A percentile compares a stretch with the other conserved stretches of the same genome.
Evolutionary conservation across 2,797 vertebrate species (phyloP).

Genomic region (Lacerta viridis): DNA sequence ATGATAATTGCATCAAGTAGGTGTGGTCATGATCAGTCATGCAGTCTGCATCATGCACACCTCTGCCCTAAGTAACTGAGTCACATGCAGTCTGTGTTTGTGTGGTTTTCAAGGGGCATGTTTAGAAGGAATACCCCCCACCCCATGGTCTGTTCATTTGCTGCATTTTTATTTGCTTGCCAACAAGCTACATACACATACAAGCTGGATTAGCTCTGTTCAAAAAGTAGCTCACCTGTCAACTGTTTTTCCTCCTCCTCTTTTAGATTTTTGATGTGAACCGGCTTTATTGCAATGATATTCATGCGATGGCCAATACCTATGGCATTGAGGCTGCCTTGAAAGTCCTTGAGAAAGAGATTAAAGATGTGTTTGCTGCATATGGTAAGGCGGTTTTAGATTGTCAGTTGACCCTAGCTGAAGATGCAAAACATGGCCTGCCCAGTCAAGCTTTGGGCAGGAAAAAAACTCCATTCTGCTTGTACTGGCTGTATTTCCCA

Average conservation of each 20-base stretch:
- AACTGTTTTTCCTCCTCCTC: not conserved
- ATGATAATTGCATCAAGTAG: not conserved
- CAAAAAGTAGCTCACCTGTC: not conserved
- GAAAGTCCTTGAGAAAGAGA: conserved; percentile 95
- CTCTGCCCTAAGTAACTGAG: not conserved
- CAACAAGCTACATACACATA: not conserved
- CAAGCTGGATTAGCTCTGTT: not conserved
- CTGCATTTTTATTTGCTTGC: not conserved
- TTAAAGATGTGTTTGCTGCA: conserved; percentile 97
- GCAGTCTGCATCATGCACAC: no score
- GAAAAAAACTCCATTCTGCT: not conserved
- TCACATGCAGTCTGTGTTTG: not conserved
- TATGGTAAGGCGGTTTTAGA: conserved; percentile 87
- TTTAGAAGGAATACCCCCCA: not conserved
- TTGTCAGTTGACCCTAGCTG: not conserved
- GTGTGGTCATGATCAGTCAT: not conserved
- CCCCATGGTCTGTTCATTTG: not conserved
- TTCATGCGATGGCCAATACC: conserved; percentile 92
- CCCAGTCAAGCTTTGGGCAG: not conserved
- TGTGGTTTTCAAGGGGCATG: not conserved
- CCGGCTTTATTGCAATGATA: conserved; percentile 93
- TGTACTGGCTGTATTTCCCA: not conserved
- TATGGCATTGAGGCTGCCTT: conserved; percentile 96
- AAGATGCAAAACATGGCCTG: not conserved
- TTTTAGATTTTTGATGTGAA: conserved; percentile 89